These are phyloP conservation scores for Marcusenius ussheri DNA, from an alignment of 2,113 vertebrate genomes.

Conservation along the genomic window DNA sequence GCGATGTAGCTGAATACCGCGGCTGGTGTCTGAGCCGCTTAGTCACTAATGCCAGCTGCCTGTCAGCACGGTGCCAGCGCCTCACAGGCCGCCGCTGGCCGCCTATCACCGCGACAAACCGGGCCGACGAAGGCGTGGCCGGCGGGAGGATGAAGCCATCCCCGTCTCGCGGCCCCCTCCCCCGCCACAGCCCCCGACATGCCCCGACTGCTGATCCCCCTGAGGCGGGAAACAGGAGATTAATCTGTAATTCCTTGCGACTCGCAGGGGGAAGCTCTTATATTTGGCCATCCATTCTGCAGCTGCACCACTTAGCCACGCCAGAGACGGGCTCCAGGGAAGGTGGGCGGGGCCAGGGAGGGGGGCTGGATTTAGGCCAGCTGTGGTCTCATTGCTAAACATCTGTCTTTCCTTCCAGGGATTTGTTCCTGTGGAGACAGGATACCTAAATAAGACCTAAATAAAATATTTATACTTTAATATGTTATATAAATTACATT, in stretches of 20 bases:
- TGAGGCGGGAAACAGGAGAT: conserved; percentile 12
- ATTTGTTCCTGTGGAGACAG: conserved; percentile 50
- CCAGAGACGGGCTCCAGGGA: conserved; percentile 13
- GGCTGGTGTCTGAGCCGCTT: not conserved
- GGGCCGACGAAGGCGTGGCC: not conserved
- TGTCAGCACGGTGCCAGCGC: no score
- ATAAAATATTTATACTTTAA: conserved; percentile 4
- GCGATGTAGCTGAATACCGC: not conserved
- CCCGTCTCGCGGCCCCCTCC: not conserved
- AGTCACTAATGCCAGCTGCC: not conserved
- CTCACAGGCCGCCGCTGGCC: not conserved
- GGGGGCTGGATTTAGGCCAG: conserved; percentile 38
- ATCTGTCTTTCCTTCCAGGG: conserved; percentile 46
- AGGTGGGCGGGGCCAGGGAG: not conserved
- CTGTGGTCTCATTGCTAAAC: conserved; percentile 51
- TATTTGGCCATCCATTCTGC: not conserved
- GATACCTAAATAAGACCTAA: conserved; percentile 19
- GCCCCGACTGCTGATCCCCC: not conserved
- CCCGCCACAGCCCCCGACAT: not conserved
- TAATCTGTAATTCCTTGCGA: conserved; percentile 31
- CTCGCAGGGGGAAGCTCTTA: conserved; percentile 15
- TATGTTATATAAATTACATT: not conserved
- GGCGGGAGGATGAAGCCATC: not conserved
- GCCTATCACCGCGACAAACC: not conserved
- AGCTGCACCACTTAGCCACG: not conserved